Evolutionary conservation across 1,140 invertebrate genomes (phyloP).

Genomic region (Zaprionus tsacasi): DNA sequence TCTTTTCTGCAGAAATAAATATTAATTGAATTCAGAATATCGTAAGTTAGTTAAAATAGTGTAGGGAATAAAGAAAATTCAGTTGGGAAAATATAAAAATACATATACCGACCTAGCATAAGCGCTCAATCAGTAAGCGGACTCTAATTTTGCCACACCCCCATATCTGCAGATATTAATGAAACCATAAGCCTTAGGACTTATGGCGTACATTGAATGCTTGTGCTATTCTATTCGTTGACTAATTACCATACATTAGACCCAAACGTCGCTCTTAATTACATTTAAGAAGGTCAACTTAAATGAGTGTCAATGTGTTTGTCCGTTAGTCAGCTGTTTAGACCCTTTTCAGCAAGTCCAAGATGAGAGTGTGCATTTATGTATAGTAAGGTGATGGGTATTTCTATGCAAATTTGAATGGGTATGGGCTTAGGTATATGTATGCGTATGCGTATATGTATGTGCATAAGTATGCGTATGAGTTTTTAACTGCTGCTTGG

Average conservation of each 20-base stretch:
- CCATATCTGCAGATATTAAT: background rate
- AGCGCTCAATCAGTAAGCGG: background rate
- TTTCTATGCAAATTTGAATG: background rate
- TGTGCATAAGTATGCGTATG: background rate
- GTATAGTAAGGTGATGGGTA: slow-evolving; percentile 9
- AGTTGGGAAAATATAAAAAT: too few relatives aligned
- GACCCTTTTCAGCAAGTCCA: slow-evolving; percentile 16
- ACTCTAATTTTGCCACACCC: background rate
- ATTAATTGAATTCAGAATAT: too few relatives aligned
- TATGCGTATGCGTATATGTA: too few relatives aligned
- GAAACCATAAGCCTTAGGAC: background rate
- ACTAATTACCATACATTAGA: slow-evolving; percentile 79
- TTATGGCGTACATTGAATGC: background rate
- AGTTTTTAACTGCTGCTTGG: background rate
- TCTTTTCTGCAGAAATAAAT: too few relatives aligned
- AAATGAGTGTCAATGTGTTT: slow-evolving; percentile 70
- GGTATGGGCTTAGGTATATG: background rate
- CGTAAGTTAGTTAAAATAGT: too few relatives aligned
- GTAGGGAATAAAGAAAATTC: too few relatives aligned
- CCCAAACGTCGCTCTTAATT: slow-evolving; percentile 80
- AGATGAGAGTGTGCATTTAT: background rate
- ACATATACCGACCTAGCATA: background rate
- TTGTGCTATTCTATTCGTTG: slow-evolving; percentile 36
- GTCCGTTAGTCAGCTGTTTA: slow-evolving; percentile 5
- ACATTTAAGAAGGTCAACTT: slow-evolving; percentile 82